Evolutionary conservation across 2,888 invertebrate species (phyloP).

Genomic region (Gymnocheta viridis): DNA sequence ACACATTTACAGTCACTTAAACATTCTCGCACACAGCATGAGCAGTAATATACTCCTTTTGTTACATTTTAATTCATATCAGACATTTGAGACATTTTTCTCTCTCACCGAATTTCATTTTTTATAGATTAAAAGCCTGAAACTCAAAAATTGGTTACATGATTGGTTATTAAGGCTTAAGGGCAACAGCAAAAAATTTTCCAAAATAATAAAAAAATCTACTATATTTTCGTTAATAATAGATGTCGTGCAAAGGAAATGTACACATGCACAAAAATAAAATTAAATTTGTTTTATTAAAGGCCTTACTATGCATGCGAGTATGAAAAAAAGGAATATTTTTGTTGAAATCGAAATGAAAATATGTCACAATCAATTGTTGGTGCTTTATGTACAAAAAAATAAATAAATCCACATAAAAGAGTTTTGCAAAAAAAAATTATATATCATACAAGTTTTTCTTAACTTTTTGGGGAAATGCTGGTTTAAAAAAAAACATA

Average conservation of each 20-base stretch:
- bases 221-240: conserved; percentile 17
- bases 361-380: conserved; percentile 61
- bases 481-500: too few relatives aligned
- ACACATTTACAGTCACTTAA: conserved; percentile 15
- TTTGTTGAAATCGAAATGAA: conserved; percentile 37
- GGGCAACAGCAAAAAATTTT: conserved; percentile 12
- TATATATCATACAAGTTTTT: background rate
- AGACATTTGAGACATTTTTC: conserved; percentile 36
- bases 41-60: conserved; percentile 46
- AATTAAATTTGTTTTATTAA: background rate
- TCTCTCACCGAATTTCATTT: background rate
- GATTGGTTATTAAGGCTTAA: conserved; percentile 63
- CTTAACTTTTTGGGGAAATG: too few relatives aligned
- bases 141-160: conserved; percentile 59
- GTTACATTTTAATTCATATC: conserved; percentile 29
- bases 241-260: conserved; percentile 23
- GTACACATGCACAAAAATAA: background rate
- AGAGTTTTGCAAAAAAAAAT: background rate
- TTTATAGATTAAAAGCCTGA: conserved; percentile 53
- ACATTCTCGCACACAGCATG: background rate
- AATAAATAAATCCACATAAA: background rate
- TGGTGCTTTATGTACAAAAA: conserved; percentile 37
- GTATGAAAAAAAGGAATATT: background rate
- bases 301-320: conserved; percentile 3
- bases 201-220: conserved; percentile 14